Base-by-base conservation (phyloP, 2,113 vertebrate species). In the Phalacrocorax aristotelis region DNA sequence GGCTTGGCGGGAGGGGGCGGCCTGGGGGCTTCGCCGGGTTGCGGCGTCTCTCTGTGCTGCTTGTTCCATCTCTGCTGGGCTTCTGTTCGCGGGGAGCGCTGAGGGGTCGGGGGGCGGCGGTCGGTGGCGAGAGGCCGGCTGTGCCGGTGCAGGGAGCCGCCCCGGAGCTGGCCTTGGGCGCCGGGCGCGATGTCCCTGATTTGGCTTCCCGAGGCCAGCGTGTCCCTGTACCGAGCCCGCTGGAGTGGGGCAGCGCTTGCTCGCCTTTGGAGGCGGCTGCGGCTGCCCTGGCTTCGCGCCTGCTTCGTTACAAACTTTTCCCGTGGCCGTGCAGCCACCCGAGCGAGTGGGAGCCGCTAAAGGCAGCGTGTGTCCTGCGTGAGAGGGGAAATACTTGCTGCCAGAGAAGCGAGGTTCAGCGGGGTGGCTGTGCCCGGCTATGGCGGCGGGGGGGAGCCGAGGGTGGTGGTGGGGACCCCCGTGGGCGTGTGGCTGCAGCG, bases 21-120 rank as follows among this genome's bases (percentile, higher is more conserved):
- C 14, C 23, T 3, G 11, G n/a, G 32, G n/a, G 6, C 23, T 55
- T 21, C 6, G 30, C 44, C 21, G 76, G 0, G 10, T 2, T 3
- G 5, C 21, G 15, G 51, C 4, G 68, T 29, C 34, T 14, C 5
- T 60, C 30, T 7, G 1, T 5, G 62, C 10, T 23, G 12, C n/a
- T 22, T 7, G 0, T 1, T 22, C 36, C 40, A 1, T 4, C 42
- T 4, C 13, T 18, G n/a, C 57, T 7, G 10, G 4, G 17, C 57
- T 15, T 5, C 52, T 29, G 19, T 13, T 27, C 3, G 22, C 38
- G 7, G 5, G 60, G 2, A 15, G 3, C 7, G 19, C 27, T 4
- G 52, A 9, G 21, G 52, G 34, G 20, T 10, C 44, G 44, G 44
- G 44, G 48, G 48, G 64, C 52, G 21, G 52, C 15, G 6, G 3